Evolutionary conservation across 2,888 invertebrate genomes (phyloP).

Genomic region (Caprella mutica): DNA sequence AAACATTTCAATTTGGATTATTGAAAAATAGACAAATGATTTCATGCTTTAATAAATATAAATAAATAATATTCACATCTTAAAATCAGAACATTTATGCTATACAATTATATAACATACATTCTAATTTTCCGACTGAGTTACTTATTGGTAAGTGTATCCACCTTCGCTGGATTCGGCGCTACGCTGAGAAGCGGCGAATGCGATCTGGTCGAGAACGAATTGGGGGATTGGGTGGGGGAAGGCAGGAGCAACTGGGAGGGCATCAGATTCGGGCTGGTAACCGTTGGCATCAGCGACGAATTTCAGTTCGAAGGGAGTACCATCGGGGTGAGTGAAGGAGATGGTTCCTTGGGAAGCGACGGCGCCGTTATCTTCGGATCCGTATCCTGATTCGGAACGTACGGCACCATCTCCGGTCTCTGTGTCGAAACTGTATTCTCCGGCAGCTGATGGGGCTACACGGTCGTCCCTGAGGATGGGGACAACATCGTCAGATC

Average conservation of each 20-base stretch:
- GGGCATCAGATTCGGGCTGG: conserved; percentile 5
- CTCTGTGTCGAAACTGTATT: conserved; percentile 13
- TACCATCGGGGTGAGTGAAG: not conserved
- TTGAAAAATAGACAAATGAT: too few relatives aligned
- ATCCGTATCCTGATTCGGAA: conserved; percentile 7
- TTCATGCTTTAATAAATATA: too few relatives aligned
- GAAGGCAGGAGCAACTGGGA: conserved; percentile 5
- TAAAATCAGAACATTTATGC: too few relatives aligned
- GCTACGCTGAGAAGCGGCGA: too few relatives aligned
- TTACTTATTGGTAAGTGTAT: too few relatives aligned
- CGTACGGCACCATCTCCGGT: conserved; percentile 14
- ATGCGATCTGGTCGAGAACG: conserved; percentile 11
- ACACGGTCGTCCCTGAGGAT: conserved; percentile 15
- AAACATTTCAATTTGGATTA: too few relatives aligned
- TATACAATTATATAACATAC: too few relatives aligned
- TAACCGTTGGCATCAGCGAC: not conserved
- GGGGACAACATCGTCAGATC: not conserved
- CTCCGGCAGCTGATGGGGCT: conserved; percentile 5
- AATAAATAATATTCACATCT: too few relatives aligned
- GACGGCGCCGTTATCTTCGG: conserved; percentile 16
- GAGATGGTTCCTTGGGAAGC: conserved; percentile 7
- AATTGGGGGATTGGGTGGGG: conserved; percentile 4
- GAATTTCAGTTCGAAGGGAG: not conserved
- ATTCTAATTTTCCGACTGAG: too few relatives aligned
- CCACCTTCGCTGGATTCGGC: too few relatives aligned